Base-by-base conservation (phyloP, 2,888 invertebrate genomes). In the Graphium colonna region DNA sequence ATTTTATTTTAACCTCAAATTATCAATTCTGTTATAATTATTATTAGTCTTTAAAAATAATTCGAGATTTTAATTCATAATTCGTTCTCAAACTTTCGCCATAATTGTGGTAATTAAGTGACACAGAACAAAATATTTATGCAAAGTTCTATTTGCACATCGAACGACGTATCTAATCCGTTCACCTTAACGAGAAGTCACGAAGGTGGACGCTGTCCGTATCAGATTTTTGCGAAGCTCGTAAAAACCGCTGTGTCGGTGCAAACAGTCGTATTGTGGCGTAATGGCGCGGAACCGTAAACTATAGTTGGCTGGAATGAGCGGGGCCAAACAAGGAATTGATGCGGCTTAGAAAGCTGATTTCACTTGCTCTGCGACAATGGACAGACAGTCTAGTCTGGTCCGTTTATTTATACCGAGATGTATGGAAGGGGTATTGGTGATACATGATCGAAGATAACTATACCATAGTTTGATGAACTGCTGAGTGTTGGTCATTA, bases 171-270 rank as follows among this genome's bases (percentile, higher is more conserved):
- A 44, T 63, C 61, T 1, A 82, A 73, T 57, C 7, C 52, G 0
- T 0, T 0, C 1, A 39, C 65, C 55, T 49, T 63, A 68, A 52
- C 60, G 10, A 3, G 61, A 78, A 9, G 42, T 61, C 12, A 13
- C 33, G 5, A 64, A 74, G 75, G 73, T 79, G 75, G 71, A 69
- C 75, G 73, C 56, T 71, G 79, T 78, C 80, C 73, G 78, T 77
- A 79, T 84, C 85, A 85, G 86, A 85, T 82, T 81, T 79, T 78
- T 76, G 77, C 74, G 67, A 58, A 70, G 79, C 71, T 85, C 86
- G 85, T 88, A 88, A 88, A 21, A 87, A 64, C 65, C 66, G 67
- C 39, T 48, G 48, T 53, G 70, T 73, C 72, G 63, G 69, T 63
- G 65, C 78, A 75, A 79, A 81, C 79, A 79, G 77, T 78, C 76